Percentiles rank a stretch among this genome's conserved stretches.
Evolutionary conservation across 2,797 vertebrate species (phyloP).

Genomic region (Sebastes melanostomus): DNA sequence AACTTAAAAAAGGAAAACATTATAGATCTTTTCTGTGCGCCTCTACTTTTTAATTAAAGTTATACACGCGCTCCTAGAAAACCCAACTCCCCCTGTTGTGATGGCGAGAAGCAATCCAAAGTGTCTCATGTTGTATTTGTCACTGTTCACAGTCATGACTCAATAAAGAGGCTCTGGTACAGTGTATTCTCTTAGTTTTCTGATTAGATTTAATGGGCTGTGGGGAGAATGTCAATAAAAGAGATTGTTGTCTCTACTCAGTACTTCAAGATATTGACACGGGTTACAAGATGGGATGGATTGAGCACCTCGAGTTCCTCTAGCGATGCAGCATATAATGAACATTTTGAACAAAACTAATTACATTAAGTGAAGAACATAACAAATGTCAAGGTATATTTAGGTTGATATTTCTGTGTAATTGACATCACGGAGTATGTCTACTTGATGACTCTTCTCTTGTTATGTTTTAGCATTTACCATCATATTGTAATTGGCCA

Average conservation of each 20-base stretch:
- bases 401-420: no score
- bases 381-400: not conserved
- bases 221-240: not conserved
- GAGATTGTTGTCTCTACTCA: not conserved
- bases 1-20: not conserved
- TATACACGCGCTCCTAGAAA: not conserved
- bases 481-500: no score
- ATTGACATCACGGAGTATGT: no score
- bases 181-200: conserved; percentile 1
- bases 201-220: not conserved
- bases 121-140: conserved; percentile 2
- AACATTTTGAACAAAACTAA: not conserved
- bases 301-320: not conserved
- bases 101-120: not conserved
- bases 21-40: not conserved
- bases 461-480: no score
- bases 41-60: conserved; percentile 5
- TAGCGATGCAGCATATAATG: not conserved
- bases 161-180: conserved; percentile 31
- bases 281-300: not conserved
- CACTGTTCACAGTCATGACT: conserved; percentile 2
- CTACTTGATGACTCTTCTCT: no score
- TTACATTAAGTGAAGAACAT: not conserved
- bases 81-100: not conserved
- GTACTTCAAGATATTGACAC: not conserved